Base-by-base conservation (phyloP, 2,888 invertebrate genomes). In the Melinopterus prodromus region DNA sequence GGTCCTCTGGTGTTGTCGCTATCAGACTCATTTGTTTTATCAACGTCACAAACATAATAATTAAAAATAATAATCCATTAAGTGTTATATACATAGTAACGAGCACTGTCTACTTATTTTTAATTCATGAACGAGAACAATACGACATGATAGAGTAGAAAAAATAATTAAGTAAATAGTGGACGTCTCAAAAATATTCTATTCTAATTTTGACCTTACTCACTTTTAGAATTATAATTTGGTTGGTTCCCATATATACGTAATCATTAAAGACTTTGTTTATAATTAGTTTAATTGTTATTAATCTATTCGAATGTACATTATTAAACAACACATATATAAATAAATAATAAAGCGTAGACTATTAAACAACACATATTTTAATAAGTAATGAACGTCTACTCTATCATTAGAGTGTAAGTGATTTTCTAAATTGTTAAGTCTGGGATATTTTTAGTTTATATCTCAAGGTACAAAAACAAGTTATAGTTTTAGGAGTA, bases 171-270 rank as follows among this genome's bases (percentile, higher is more conserved):
- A 53, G 53, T 12, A 53, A 53, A 53, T 53, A 53, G 2, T 53
- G 5, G 53, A 7, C 53, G 12, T 53, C 7, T 53, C 7, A 12
- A 7, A 53, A 53, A 53, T 53, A 53, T 53, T 12, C 53, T 53
- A 53, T 53, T 53, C 53, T 53, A 53, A 53, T 53, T 53, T 53
- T 53, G 53, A 53, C 53, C 53, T 53, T 53, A 53, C 53, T 53
- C 12, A 53, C 53, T 53, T 53, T 53, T 12, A 53, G 5, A 53
- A 12, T 12, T 7, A 53, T 12, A 53, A 53, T 9, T 53, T 53
- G 53, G 53, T 53, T 53, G 12, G 7, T 53, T 53, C 53, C 53
- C 53, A 53, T 53, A 53, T 9, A 1, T 53, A 53, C 12, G 26
- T 26, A 26, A 26, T 53, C 53, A 53, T 53, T 53, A 53, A 53